Evolutionary conservation across 2,888 invertebrate species (phyloP).

Genomic region (Ochropleura leucogaster): DNA sequence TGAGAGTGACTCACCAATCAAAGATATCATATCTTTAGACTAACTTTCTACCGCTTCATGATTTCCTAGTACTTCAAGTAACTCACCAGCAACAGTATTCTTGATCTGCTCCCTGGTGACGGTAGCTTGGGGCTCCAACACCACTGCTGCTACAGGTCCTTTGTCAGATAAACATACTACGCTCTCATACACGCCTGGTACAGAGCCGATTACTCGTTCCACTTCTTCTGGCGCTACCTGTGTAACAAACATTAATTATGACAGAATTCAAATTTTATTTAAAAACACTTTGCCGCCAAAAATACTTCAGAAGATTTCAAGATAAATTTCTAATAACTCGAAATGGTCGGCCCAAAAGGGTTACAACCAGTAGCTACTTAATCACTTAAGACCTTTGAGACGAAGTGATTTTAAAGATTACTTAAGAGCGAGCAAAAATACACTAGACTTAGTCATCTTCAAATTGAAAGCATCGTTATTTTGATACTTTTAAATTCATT

Average conservation of each 20-base stretch:
- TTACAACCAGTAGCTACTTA: background rate
- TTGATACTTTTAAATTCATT: background rate
- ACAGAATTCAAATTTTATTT: background rate
- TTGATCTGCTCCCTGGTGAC: constrained; percentile 69
- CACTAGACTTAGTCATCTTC: background rate
- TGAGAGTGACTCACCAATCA: constrained; percentile 29
- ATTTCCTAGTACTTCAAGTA: background rate
- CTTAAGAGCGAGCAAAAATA: background rate
- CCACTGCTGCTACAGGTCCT: constrained; percentile 75
- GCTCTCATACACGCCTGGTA: constrained; percentile 73
- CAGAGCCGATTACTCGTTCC: constrained; percentile 71
- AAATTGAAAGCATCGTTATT: background rate
- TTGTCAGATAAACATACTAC: constrained; percentile 69
- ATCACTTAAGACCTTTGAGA: background rate
- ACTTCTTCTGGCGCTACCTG: constrained; percentile 76
- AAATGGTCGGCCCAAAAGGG: background rate
- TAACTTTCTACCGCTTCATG: constrained; percentile 25
- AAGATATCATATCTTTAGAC: constrained; percentile 54
- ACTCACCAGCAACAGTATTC: constrained; percentile 70
- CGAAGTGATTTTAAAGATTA: constrained; percentile 21
- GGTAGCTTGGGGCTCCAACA: constrained; percentile 43
- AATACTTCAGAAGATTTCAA: background rate
- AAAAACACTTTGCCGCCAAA: background rate
- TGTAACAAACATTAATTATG: background rate
- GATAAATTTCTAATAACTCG: background rate